Evolutionary conservation across 2,113 vertebrate genomes (phyloP).

Genomic region (Rhabdornis inornatus): DNA sequence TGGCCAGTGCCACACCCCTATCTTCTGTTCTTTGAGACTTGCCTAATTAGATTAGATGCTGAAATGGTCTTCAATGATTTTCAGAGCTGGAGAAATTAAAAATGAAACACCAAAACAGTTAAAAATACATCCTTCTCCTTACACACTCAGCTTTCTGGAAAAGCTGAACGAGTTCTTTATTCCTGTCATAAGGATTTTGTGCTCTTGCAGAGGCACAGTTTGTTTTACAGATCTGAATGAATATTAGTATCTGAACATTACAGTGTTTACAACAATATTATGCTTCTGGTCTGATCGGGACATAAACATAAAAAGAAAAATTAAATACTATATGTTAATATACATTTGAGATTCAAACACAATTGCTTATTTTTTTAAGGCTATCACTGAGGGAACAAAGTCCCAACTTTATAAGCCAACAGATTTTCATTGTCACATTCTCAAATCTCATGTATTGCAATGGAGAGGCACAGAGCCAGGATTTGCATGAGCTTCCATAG

Average conservation of each 20-base stretch:
- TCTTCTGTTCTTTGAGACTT: not conserved
- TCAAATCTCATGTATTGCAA: not conserved
- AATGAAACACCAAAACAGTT: not conserved
- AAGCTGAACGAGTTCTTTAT: not conserved
- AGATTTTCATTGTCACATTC: not conserved
- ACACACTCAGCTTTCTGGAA: not conserved
- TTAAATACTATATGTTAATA: not conserved
- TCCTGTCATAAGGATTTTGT: not conserved
- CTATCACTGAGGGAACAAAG: not conserved
- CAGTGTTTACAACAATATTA: not conserved
- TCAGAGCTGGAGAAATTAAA: not conserved
- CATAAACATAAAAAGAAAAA: not conserved
- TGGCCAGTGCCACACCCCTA: not conserved
- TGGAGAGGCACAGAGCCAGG: not conserved
- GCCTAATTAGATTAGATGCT: not conserved
- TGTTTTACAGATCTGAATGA: not conserved
- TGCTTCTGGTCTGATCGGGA: not conserved
- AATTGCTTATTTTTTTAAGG: not conserved
- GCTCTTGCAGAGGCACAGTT: not conserved
- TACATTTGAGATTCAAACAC: not conserved
- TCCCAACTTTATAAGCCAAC: not conserved
- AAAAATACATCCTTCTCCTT: not conserved
- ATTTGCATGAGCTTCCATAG: not conserved
- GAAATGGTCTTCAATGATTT: not conserved
- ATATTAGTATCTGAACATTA: not conserved